Evolutionary conservation across 2,888 invertebrate species (phyloP), one percentile per base, ranked within the genome.

Genomic region (Villa cingulata): DNA sequence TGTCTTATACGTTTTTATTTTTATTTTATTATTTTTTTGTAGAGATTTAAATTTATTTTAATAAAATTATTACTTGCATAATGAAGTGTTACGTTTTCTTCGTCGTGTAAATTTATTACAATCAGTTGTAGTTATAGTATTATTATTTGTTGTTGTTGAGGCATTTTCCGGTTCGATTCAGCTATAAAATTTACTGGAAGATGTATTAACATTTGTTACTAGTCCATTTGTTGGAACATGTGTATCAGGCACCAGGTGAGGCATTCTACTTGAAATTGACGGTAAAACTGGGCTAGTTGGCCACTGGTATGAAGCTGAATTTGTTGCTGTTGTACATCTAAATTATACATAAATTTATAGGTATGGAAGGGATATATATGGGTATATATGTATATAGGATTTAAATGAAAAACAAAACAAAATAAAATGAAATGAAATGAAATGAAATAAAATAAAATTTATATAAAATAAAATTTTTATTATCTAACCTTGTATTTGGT

Each of bases 221-320:
- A 68, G 64, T 64, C 65, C 66, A 59, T 45, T 48, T 37, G 50
- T 45, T 48, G 64, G 63, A n/a, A 62, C 56, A 10, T 70, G 65
- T 55, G 78, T 80, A 64, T 83, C 83, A 41, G 83, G 81, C 54
- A 83, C 81, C 51, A 83, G 75, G 65, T 83, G 83, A 53, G 78
- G 77, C 57, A 83, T 80, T 59, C 84, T 73, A 57, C 79, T 78
- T 58, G 77, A 75, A 56, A 80, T 74, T 49, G 82, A 78, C 58
- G 85, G 83, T 59, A 86, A 72, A 56, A 85, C 77, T 54, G 84
- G 81, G 65, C 85, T 84, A 52, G 80, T 81, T 54, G 86, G 85
- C 86, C 86, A 86, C 51, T 84, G 83, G 63, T 84, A 82, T 55
- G 81, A 76, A 57, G 76, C 74, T 56, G 78, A 65, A 59, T 62